Evolutionary conservation across 2,888 invertebrate genomes (phyloP).

Genomic region (Plebejus anna): DNA sequence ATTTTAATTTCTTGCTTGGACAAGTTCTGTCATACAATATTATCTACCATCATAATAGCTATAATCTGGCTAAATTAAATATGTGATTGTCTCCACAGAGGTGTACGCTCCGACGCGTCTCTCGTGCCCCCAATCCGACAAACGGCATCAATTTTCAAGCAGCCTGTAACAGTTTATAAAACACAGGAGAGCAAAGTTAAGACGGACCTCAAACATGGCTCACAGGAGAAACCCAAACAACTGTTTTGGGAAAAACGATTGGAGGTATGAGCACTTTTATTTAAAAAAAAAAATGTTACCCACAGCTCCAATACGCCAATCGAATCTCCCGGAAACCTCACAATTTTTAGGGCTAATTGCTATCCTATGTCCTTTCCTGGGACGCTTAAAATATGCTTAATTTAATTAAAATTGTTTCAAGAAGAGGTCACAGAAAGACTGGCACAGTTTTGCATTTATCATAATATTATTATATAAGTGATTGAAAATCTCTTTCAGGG

Average conservation of each 20-base stretch:
- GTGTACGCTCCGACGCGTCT: conserved; percentile 91
- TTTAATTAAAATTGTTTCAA: too few relatives aligned
- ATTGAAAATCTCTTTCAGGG: conserved; percentile 72
- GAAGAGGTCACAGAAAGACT: too few relatives aligned
- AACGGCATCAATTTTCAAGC: conserved; percentile 99
- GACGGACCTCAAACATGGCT: conserved; percentile 93
- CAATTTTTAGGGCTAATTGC: too few relatives aligned
- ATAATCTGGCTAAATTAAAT: conserved; percentile 7
- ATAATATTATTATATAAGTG: too few relatives aligned
- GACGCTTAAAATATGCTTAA: too few relatives aligned
- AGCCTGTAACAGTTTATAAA: conserved; percentile 97
- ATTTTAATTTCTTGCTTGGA: not conserved
- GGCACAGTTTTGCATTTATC: too few relatives aligned
- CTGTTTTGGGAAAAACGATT: conserved; percentile 91
- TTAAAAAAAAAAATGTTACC: not conserved
- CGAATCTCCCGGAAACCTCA: too few relatives aligned
- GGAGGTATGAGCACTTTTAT: conserved; percentile 54
- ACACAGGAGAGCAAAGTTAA: conserved; percentile 95
- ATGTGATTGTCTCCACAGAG: conserved; percentile 70
- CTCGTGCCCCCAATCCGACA: conserved; percentile 97
- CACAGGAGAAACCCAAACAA: conserved; percentile 95
- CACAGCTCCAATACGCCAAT: not conserved
- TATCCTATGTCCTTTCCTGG: too few relatives aligned
- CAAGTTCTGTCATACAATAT: too few relatives aligned
- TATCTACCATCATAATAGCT: not conserved